phyloP scores from a whole-genome alignment of 2,797 vertebrate species.

The Carapus acus region DNA sequence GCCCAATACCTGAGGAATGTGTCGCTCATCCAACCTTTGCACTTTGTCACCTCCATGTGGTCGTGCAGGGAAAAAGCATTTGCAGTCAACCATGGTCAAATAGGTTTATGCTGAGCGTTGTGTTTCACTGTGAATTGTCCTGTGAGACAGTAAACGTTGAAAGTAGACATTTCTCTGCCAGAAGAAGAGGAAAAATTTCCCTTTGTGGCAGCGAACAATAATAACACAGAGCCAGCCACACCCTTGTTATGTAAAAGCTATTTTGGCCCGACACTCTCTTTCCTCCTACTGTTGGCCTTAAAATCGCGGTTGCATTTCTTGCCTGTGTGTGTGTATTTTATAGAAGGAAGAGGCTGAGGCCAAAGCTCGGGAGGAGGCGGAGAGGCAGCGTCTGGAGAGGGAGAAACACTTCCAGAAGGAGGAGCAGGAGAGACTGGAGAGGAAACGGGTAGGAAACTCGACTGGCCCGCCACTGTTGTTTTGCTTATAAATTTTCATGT shows the following conservation, averaged over 20 bases:
- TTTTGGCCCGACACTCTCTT: conserved; percentile 40
- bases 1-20: neutral
- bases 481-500: conserved; percentile 7
- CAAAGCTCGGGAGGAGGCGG: conserved; percentile 83
- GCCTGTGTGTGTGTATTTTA: conserved; percentile 50
- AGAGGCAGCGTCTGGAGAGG: conserved; percentile 88
- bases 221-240: conserved; percentile 49
- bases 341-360: conserved; percentile 93
- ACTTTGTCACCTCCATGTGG: conserved; percentile 58
- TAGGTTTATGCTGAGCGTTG: conserved; percentile 30
- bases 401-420: conserved; percentile 97
- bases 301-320: conserved; percentile 44
- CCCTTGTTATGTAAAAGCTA: conserved; percentile 40
- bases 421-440: conserved; percentile 92
- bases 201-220: conserved; percentile 53
- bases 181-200: conserved; percentile 43
- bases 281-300: conserved; percentile 26
- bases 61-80: conserved; percentile 1
- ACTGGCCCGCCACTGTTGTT: conserved; percentile 25
- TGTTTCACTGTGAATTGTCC: conserved; percentile 24
- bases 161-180: conserved; percentile 46
- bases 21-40: neutral
- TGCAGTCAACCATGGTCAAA: conserved; percentile 21
- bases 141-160: conserved; percentile 25
- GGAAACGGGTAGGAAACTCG: conserved; percentile 79